phyloP scores from a whole-genome alignment of 2,113 vertebrate genomes.

The Saccopteryx leptura region DNA sequence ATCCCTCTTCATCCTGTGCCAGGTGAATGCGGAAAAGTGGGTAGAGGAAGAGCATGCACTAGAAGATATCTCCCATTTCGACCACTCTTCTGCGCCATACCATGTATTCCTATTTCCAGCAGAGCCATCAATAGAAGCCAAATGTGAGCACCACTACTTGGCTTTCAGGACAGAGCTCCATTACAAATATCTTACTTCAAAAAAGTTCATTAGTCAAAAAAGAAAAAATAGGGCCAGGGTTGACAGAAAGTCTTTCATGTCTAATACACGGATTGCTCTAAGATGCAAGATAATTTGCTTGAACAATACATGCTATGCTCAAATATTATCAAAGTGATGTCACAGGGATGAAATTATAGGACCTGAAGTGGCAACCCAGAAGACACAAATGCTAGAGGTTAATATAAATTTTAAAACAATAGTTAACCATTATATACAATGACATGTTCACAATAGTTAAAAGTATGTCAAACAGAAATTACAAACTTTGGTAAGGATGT shows the following conservation, averaged over 20 bases:
- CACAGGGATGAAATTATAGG: conserved; percentile 7
- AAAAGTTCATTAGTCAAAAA: not conserved
- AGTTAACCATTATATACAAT: conserved; percentile 41
- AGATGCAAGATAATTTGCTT: conserved; percentile 30
- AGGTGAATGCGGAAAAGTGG: not conserved
- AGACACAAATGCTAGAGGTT: not conserved
- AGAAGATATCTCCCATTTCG: not conserved
- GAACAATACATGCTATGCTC: not conserved
- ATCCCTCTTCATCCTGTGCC: not conserved
- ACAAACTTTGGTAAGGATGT: conserved; percentile 11
- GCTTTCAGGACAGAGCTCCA: conserved; percentile 9
- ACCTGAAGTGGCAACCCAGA: not conserved
- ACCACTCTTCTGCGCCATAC: not conserved
- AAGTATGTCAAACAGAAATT: conserved; percentile 39
- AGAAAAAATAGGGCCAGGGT: not conserved
- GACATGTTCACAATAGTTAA: not conserved
- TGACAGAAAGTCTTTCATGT: not conserved
- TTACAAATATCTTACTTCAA: not conserved
- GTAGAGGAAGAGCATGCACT: not conserved
- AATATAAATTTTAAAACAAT: conserved; percentile 54
- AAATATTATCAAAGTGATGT: conserved; percentile 33
- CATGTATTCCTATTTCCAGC: not conserved
- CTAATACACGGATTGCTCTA: conserved; percentile 26
- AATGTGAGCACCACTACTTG: not conserved
- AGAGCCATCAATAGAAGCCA: not conserved